phyloP scores from a whole-genome alignment of 2,888 invertebrate genomes.

The Dryadula phaetusa region DNA sequence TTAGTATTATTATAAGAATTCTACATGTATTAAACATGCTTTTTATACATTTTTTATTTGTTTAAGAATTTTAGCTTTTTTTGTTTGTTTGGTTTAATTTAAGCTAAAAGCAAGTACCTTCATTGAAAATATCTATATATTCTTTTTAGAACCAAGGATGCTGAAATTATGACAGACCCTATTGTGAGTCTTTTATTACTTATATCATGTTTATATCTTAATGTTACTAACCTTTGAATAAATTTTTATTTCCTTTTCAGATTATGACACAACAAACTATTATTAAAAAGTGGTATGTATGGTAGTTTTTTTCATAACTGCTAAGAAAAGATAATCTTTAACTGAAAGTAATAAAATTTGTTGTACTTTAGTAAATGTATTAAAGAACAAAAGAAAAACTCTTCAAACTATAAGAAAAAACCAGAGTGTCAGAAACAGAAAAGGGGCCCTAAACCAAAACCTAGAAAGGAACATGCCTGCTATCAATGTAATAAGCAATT shows the following conservation, averaged over 20 bases:
- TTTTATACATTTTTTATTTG: not conserved
- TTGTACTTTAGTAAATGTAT: slow-evolving; percentile 68
- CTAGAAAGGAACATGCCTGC: slow-evolving; percentile 83
- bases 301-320: not conserved
- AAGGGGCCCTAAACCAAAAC: slow-evolving; percentile 85
- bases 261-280: slow-evolving; percentile 62
- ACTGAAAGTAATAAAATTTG: not conserved
- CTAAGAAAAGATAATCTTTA: not conserved
- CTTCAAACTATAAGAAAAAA: slow-evolving; percentile 82
- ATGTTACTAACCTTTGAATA: not conserved
- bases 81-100: too few species aligned
- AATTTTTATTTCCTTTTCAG: slow-evolving; percentile 53
- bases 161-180: slow-evolving; percentile 84
- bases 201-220: slow-evolving; percentile 1
- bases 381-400: slow-evolving; percentile 58
- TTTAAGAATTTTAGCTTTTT: not conserved
- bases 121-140: too few species aligned
- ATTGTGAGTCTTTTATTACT: slow-evolving; percentile 56
- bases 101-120: too few species aligned
- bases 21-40: not conserved
- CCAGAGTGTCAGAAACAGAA: slow-evolving; percentile 83
- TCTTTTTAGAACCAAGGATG: slow-evolving; percentile 75
- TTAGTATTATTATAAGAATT: too few species aligned
- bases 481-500: slow-evolving; percentile 85
- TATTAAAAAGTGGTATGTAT: slow-evolving; percentile 69